Percentiles rank a stretch among this genome's conserved stretches.
Evolutionary conservation across 2,797 vertebrate species (phyloP).

Genomic region (Danio tinwini): DNA sequence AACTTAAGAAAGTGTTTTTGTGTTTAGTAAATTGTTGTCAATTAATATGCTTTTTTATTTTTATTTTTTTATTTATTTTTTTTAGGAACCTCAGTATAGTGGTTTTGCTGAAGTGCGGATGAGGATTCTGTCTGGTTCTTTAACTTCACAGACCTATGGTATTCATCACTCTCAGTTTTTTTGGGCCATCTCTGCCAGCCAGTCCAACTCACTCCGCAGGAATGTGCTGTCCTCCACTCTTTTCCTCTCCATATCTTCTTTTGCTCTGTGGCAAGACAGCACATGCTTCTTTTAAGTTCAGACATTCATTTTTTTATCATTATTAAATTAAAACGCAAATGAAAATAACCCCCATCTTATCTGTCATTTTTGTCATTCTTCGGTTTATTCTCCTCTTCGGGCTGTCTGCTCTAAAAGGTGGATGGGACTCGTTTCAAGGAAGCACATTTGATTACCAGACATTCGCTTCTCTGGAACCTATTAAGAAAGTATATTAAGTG

Average conservation of each 20-base stretch:
- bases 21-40: too few species aligned
- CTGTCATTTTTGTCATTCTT: constrained; percentile 55
- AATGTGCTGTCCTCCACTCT: constrained; percentile 68
- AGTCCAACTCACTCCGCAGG: constrained; percentile 68
- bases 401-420: constrained; percentile 61
- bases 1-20: too few species aligned
- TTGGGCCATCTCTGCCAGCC: constrained; percentile 47
- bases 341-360: constrained; percentile 62
- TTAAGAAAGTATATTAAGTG: constrained; percentile 76
- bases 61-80: background rate
- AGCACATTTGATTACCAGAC: constrained; percentile 58
- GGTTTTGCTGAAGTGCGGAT: constrained; percentile 2
- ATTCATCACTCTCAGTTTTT: constrained; percentile 51
- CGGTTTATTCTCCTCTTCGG: constrained; percentile 52
- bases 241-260: constrained; percentile 45
- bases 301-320: constrained; percentile 41
- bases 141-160: constrained; percentile 33
- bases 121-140: constrained; percentile 25
- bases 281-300: constrained; percentile 43
- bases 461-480: constrained; percentile 75
- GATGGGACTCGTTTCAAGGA: constrained; percentile 59
- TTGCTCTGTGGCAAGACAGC: constrained; percentile 56
- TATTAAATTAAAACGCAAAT: constrained; percentile 59
- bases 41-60: background rate
- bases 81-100: constrained; percentile 9